Conservation (phyloP, 1,140 invertebrate genomes). For the Aphis craccivora region DNA sequence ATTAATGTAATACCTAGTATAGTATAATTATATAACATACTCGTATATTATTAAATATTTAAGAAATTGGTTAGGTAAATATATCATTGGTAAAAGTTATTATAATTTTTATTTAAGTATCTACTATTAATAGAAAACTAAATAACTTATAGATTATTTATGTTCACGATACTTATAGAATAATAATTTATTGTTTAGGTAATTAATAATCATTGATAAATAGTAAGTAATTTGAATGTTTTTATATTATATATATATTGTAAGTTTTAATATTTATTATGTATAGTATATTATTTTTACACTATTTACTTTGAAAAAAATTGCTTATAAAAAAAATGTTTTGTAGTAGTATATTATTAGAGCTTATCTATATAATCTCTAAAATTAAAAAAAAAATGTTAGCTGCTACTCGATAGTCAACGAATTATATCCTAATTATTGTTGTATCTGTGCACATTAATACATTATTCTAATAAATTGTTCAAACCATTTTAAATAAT, state of each 20-base stretch:
- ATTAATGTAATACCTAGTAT: background rate
- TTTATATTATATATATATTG: no score
- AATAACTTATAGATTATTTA: background rate
- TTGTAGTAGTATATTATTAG: background rate
- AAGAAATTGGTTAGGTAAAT: background rate
- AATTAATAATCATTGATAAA: no score
- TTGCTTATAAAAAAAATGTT: background rate
- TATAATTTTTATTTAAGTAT: background rate
- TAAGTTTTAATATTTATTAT: no score
- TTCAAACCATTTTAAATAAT: background rate
- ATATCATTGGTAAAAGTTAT: background rate
- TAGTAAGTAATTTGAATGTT: no score
- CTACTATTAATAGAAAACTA: background rate
- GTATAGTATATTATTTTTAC: no score
- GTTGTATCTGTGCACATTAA: background rate
- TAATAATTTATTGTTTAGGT: no score
- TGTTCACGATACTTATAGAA: background rate
- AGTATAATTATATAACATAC: no score
- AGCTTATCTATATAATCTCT: background rate
- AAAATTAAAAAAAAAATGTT: background rate
- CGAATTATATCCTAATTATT: background rate
- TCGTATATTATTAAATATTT: background rate
- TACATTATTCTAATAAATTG: background rate
- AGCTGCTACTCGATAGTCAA: background rate
- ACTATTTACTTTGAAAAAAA: background rate